Evolutionary conservation across 2,113 vertebrate species (phyloP).

Genomic region (Upupa epops): DNA sequence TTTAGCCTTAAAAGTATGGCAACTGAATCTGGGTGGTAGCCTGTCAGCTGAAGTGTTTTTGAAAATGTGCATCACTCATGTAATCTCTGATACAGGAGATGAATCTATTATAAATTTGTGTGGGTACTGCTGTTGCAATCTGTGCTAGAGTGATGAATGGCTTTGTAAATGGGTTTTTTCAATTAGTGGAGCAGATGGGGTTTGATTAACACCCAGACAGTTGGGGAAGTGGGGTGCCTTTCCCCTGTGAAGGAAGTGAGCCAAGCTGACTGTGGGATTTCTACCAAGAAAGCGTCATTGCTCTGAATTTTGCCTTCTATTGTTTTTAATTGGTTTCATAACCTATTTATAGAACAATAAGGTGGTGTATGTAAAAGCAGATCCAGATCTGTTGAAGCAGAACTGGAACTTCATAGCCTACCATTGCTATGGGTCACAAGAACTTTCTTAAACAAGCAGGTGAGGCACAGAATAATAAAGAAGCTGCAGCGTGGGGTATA

Average conservation of each 20-base stretch:
- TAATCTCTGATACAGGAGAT: neutral
- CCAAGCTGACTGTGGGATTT: neutral
- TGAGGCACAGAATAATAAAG: neutral
- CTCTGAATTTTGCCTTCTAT: neutral
- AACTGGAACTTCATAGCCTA: neutral
- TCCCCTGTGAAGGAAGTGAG: neutral
- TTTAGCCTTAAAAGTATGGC: neutral
- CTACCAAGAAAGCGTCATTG: conserved; percentile 27
- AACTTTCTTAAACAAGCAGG: neutral
- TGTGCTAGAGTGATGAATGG: neutral
- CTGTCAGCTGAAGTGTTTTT: neutral
- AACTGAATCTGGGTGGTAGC: neutral
- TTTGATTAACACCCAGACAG: neutral
- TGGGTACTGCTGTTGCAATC: neutral
- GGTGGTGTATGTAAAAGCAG: neutral
- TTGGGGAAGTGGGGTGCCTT: neutral
- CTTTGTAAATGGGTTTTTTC: neutral
- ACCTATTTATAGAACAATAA: neutral
- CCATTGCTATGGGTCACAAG: neutral
- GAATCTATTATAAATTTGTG: neutral
- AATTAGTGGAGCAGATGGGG: neutral
- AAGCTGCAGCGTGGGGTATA: neutral
- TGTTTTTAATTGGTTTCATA: neutral
- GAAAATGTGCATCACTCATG: neutral
- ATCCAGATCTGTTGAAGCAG: neutral